Conservation (phyloP, 1,140 invertebrate genomes). For the Carposina sasakii region DNA sequence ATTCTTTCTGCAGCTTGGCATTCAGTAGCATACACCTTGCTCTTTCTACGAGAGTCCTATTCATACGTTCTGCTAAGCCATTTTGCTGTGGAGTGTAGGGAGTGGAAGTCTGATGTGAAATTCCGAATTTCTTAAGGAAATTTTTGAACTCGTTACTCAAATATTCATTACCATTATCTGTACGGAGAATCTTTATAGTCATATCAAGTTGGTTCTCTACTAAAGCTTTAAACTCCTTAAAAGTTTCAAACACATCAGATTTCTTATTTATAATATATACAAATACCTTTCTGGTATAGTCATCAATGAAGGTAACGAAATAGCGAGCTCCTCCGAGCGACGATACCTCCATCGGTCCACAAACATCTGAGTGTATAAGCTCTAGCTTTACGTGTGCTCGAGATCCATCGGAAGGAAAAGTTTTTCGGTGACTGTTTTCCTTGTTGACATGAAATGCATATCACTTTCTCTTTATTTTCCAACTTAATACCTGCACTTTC, state of each 20-base stretch:
- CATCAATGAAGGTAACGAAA: conserved; percentile 57
- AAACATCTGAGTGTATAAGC: conserved; percentile 42
- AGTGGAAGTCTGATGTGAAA: no score
- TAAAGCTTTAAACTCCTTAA: conserved; percentile 30
- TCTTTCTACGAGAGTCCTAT: no score
- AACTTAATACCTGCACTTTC: conserved; percentile 21
- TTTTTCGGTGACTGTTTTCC: conserved; percentile 19
- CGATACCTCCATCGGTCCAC: conserved; percentile 45
- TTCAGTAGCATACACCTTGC: no score
- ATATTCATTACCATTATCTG: conserved; percentile 4
- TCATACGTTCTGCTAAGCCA: no score
- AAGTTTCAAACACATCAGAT: conserved; percentile 37
- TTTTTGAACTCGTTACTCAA: not conserved
- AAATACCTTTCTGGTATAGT: conserved; percentile 41
- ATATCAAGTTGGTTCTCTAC: conserved; percentile 35
- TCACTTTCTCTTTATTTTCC: conserved; percentile 20
- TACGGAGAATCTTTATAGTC: conserved; percentile 33
- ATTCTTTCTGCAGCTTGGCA: no score
- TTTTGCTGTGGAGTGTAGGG: no score
- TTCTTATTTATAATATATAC: conserved; percentile 53
- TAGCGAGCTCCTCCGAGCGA: conserved; percentile 41
- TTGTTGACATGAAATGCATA: conserved; percentile 20
- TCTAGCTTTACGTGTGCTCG: conserved; percentile 7
- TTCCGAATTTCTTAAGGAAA: conserved; percentile 1
- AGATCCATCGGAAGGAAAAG: conserved; percentile 13